phyloP scores from a whole-genome alignment of 2,113 vertebrate species.

The Alaudala cheleensis region DNA sequence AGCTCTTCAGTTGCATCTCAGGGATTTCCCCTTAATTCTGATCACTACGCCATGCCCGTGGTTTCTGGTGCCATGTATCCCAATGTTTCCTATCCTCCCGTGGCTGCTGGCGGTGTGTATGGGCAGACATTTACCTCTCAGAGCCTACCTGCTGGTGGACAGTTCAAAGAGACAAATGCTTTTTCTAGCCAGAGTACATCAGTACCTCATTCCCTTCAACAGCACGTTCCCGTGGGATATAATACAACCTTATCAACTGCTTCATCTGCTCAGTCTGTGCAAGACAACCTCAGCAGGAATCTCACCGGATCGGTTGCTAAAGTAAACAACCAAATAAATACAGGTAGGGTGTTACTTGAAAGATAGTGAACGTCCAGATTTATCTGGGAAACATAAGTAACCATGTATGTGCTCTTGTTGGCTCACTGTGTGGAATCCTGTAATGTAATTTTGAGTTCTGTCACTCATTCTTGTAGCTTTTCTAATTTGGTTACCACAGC shows the following conservation, averaged over 20 bases:
- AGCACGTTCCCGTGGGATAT: slow-evolving; percentile 71
- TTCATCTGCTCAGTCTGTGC: slow-evolving; percentile 63
- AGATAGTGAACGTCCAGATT: not conserved
- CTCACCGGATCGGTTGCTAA: slow-evolving; percentile 24
- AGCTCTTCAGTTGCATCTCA: slow-evolving; percentile 74
- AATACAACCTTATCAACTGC: slow-evolving; percentile 44
- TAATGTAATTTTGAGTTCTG: not conserved
- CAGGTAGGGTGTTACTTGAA: slow-evolving; percentile 60
- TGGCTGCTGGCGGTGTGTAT: slow-evolving; percentile 78
- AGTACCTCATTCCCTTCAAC: slow-evolving; percentile 69
- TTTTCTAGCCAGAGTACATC: slow-evolving; percentile 70
- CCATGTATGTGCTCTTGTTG: not conserved
- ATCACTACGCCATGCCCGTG: slow-evolving; percentile 66
- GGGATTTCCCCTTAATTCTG: slow-evolving; percentile 76
- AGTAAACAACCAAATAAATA: slow-evolving; percentile 53
- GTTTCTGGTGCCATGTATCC: slow-evolving; percentile 74
- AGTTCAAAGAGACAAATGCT: slow-evolving; percentile 46
- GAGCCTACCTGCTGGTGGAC: slow-evolving; percentile 50
- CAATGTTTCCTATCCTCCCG: slow-evolving; percentile 79
- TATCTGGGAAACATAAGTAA: not conserved
- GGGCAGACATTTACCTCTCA: slow-evolving; percentile 82
- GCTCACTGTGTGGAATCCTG: not conserved
- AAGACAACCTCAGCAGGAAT: slow-evolving; percentile 56
- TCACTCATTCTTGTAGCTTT: not conserved
- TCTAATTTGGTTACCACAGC: not conserved